Conservation (phyloP, 2,797 vertebrate genomes). For the Megalops cyprinoides region DNA sequence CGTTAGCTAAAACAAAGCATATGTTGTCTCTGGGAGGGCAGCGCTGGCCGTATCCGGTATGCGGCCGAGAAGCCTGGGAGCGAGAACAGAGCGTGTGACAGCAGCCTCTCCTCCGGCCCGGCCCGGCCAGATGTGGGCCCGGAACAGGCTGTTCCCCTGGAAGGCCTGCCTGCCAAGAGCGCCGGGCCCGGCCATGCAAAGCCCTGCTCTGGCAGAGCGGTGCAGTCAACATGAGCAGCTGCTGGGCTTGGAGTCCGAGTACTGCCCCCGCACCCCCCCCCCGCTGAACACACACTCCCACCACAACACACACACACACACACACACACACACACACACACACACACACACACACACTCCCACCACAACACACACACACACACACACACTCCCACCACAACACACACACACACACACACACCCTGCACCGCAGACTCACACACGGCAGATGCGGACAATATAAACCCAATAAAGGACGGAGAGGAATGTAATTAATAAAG, state of each 20-base stretch:
- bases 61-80: neutral
- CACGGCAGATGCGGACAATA: slow-evolving; percentile 32
- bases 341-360: slow-evolving; percentile 18
- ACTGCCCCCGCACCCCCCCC: neutral
- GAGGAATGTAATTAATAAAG: slow-evolving; percentile 35
- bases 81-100: neutral
- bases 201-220: neutral
- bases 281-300: neutral
- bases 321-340: slow-evolving; percentile 18
- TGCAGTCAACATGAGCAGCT: slow-evolving; percentile 16
- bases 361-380: neutral
- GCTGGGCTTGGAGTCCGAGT: neutral
- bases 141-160: neutral
- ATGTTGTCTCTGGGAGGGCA: slow-evolving; percentile 4
- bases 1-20: slow-evolving; percentile 21
- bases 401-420: too few relatives aligned
- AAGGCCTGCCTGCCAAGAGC: neutral
- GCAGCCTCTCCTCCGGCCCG: neutral
- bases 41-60: slow-evolving; percentile 7
- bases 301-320: neutral
- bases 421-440: neutral
- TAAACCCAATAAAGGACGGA: slow-evolving; percentile 33
- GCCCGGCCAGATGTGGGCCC: slow-evolving; percentile 2
- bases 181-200: neutral
- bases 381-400: neutral